phyloP scores from a whole-genome alignment of 2,113 vertebrate species.

The Sapayoa aenigma region DNA sequence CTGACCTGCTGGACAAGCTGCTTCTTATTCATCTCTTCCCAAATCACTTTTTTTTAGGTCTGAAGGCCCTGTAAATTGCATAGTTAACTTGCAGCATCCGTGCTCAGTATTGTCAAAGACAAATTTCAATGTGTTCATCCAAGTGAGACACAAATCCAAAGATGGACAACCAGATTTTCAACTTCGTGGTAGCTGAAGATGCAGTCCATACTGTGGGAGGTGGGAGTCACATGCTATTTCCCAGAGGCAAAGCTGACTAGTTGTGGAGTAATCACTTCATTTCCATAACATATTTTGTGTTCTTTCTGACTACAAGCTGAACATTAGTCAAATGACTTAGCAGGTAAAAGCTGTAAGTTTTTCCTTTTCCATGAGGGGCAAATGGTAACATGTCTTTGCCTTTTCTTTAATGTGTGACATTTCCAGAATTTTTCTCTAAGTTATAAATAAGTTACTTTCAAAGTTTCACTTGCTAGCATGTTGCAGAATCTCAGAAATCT shows the following conservation, averaged over 20 bases:
- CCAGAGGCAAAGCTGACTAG: background rate
- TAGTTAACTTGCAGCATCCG: background rate
- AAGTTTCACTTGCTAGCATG: background rate
- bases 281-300: background rate
- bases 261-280: background rate
- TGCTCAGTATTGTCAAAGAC: background rate
- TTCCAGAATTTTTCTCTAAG: background rate
- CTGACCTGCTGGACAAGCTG: background rate
- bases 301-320: background rate
- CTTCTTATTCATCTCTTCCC: background rate
- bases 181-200: background rate
- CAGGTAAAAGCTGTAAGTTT: background rate
- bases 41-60: background rate
- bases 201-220: background rate
- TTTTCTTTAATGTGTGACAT: background rate
- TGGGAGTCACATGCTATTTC: background rate
- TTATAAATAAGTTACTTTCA: background rate
- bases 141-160: background rate
- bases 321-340: background rate
- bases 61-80: background rate
- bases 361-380: background rate
- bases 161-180: background rate
- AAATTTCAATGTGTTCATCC: background rate
- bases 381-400: background rate
- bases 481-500: background rate